Evolutionary conservation across 2,888 invertebrate species (phyloP), one percentile per base, ranked within the genome.

Genomic region (Athetis lepigone): DNA sequence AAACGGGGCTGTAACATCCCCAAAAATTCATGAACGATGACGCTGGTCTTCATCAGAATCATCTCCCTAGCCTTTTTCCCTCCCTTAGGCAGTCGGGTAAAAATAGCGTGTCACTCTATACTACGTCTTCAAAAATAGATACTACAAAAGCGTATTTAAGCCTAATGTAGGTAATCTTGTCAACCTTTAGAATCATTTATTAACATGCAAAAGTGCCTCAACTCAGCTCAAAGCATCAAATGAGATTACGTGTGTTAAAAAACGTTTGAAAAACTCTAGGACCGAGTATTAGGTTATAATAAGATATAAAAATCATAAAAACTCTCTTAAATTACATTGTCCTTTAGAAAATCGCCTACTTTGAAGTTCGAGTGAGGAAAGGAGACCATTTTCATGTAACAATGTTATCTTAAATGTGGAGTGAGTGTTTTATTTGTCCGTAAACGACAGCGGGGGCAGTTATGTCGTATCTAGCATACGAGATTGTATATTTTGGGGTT

Each of bases 321-420:
- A 55, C 39, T 51, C 36, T 47, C 27, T 49, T 36, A 66, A 66
- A 56, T 58, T 50, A 57, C 40, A 67, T 46, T 63, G 56, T 64
- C 60, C 55, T 74, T 60, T 57, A 42, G n/a, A 67, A 47, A 71
- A 57, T 36, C 56, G 51, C 43, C 29, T 68, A 51, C 45, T 59
- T 50, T 45, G 50, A 57, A 68, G 59, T 39, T 39, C 27, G 16
- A 39, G 18, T 42, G 46, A 60, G 60, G 42, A 47, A 60, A 57
- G 2, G 46, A n/a, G 16, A 54, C 39, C 40, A 46, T 59, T 59
- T 69, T 51, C 49, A 59, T 61, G 52, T 56, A 61, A 76, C 70
- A 77, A 70, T 62, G 63, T 77, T 70, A 77, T 77, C 74, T 77
- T 47, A 67, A 61, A 73, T 42, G 47, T n/a, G 27, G 45, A 64